These are phyloP conservation scores for Drosophila meridiana DNA, from an alignment of 2,888 invertebrate species.

Conservation along the genomic window DNA sequence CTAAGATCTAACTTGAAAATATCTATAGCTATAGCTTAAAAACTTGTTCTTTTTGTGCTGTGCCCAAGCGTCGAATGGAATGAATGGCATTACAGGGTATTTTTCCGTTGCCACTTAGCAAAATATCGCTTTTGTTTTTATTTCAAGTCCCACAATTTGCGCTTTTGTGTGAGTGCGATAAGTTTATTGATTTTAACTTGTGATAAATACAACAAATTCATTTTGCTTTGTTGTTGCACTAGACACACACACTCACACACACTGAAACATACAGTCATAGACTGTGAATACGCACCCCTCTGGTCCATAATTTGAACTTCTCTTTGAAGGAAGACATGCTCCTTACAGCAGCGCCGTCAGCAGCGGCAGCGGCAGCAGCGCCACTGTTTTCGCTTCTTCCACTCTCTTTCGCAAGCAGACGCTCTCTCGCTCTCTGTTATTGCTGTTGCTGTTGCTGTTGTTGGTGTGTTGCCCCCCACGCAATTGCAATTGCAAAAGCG, in stretches of 20 bases:
- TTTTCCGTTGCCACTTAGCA: not conserved
- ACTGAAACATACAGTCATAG: not conserved
- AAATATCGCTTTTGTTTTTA: conserved; percentile 8
- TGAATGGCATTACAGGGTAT: not conserved
- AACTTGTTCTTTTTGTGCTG: too few species aligned
- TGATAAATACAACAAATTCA: conserved; percentile 66
- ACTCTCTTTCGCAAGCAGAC: conserved; percentile 10
- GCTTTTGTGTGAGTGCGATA: conserved; percentile 59
- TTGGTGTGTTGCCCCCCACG: conserved; percentile 29
- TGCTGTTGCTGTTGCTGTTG: conserved; percentile 13
- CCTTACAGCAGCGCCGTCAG: conserved; percentile 31
- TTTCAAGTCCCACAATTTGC: conserved; percentile 37
- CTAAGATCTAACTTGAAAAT: too few species aligned
- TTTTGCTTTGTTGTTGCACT: conserved; percentile 28
- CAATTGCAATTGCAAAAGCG: conserved; percentile 48
- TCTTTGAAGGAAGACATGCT: conserved; percentile 85
- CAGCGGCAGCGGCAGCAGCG: conserved; percentile 40
- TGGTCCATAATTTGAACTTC: conserved; percentile 84
- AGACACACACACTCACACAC: conserved; percentile 5
- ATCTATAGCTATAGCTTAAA: not conserved
- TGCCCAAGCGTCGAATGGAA: too few species aligned
- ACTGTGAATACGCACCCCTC: conserved; percentile 82
- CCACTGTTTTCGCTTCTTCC: conserved; percentile 42
- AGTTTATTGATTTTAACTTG: conserved; percentile 81
- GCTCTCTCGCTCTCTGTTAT: conserved; percentile 12